Conservation (phyloP, 1,140 invertebrate genomes). For the Ostrea edulis region DNA sequence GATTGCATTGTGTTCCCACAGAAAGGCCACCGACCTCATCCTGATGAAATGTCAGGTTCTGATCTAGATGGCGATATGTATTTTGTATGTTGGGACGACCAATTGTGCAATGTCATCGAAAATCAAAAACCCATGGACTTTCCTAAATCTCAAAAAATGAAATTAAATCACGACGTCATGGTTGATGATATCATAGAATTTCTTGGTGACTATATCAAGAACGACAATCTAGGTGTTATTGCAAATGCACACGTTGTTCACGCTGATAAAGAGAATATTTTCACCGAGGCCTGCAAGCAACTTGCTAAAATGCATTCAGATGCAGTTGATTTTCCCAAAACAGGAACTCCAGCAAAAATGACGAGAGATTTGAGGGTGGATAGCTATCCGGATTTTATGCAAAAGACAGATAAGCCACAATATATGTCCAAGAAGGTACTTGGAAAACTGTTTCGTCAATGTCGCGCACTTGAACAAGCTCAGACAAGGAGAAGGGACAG, state of each 20-base stretch:
- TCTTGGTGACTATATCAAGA: slow-evolving; percentile 43
- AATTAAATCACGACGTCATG: not conserved
- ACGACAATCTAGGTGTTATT: slow-evolving; percentile 40
- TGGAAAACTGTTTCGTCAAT: slow-evolving; percentile 39
- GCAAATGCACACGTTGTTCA: slow-evolving; percentile 50
- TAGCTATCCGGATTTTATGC: slow-evolving; percentile 50
- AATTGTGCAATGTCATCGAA: not conserved
- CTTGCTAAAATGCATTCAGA: slow-evolving; percentile 46
- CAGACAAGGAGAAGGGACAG: not conserved
- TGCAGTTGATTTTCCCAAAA: slow-evolving; percentile 53
- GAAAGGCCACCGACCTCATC: slow-evolving; percentile 48
- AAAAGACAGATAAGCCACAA: slow-evolving; percentile 39
- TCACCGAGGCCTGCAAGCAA: not conserved
- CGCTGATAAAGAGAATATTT: slow-evolving; percentile 45
- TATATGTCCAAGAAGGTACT: slow-evolving; percentile 41
- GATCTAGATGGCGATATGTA: slow-evolving; percentile 58
- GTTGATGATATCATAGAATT: slow-evolving; percentile 37
- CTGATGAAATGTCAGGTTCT: slow-evolving; percentile 55
- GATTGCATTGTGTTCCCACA: slow-evolving; percentile 57
- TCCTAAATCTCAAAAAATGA: not conserved
- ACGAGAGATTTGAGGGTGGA: slow-evolving; percentile 34
- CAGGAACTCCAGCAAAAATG: slow-evolving; percentile 40
- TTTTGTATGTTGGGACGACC: slow-evolving; percentile 53
- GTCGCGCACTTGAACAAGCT: slow-evolving; percentile 4
- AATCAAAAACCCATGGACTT: slow-evolving; percentile 46